A percentile compares a stretch with the other conserved stretches of the same genome.
Conservation (phyloP, 2,797 vertebrate species). For the Danio jaintianensis region DNA sequence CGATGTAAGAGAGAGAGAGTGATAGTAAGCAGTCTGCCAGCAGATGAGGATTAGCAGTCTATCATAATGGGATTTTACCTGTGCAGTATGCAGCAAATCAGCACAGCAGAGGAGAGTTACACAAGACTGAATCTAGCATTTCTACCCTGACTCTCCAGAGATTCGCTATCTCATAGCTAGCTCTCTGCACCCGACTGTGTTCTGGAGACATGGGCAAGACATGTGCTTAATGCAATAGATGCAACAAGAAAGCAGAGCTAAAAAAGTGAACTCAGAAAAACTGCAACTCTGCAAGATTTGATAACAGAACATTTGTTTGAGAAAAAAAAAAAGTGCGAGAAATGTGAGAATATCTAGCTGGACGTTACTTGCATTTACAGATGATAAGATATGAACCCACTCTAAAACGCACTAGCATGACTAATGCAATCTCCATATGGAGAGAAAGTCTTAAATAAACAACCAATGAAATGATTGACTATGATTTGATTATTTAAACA, state of each 20-base stretch:
- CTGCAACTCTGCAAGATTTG: background rate
- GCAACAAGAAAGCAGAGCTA: background rate
- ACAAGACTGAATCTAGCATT: conserved; percentile 9
- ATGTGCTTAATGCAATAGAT: background rate
- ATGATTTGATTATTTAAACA: background rate
- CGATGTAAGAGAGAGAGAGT: background rate
- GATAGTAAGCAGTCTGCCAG: conserved; percentile 40
- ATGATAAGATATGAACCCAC: background rate
- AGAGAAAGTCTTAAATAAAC: no score
- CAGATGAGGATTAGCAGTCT: conserved; percentile 37
- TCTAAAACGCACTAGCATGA: background rate
- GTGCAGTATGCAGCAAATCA: conserved; percentile 32
- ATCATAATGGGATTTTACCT: conserved; percentile 35
- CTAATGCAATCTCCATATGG: background rate
- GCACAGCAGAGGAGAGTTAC: background rate
- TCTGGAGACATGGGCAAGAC: background rate
- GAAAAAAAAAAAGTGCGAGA: background rate
- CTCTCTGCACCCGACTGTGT: conserved; percentile 1
- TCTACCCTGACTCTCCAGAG: background rate
- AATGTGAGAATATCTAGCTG: background rate
- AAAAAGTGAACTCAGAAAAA: no score
- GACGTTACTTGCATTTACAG: background rate
- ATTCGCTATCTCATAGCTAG: background rate
- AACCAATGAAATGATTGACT: background rate
- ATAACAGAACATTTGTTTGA: background rate